These are phyloP conservation scores for Noctua comes DNA, from an alignment of 2,888 invertebrate species.

Conservation along the genomic window DNA sequence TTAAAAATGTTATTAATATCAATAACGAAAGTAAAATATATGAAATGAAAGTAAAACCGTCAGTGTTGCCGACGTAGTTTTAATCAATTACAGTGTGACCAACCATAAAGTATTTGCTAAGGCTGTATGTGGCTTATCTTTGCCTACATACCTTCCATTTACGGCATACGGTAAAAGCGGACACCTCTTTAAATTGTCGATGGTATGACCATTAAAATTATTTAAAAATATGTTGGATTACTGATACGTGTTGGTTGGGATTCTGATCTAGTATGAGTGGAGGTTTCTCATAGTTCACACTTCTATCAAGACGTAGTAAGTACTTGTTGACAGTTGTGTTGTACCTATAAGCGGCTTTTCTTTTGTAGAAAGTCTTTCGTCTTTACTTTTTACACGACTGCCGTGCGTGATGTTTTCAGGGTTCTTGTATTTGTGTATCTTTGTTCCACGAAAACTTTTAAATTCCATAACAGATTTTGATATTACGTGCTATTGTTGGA, in stretches of 20 bases:
- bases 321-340: not conserved
- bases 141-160: slow-evolving; percentile 48
- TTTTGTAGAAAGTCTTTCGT: not conserved
- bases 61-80: slow-evolving; percentile 40
- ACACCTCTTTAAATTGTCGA: slow-evolving; percentile 47
- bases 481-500: not conserved
- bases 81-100: slow-evolving; percentile 61
- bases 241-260: slow-evolving; percentile 42
- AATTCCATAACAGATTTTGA: not conserved
- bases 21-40: slow-evolving; percentile 61
- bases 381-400: not conserved
- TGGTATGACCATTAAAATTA: slow-evolving; percentile 50
- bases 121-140: slow-evolving; percentile 50
- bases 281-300: slow-evolving; percentile 36
- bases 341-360: not conserved
- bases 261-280: slow-evolving; percentile 13
- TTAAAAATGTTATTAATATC: slow-evolving; percentile 42
- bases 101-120: slow-evolving; percentile 45
- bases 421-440: not conserved
- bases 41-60: slow-evolving; percentile 61
- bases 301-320: not conserved
- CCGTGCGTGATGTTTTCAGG: not conserved
- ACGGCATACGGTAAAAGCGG: slow-evolving; percentile 58
- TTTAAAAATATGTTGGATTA: slow-evolving; percentile 42
- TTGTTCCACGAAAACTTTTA: not conserved